Base-by-base conservation (phyloP, 2,113 vertebrate species). In the Rhineura floridana region DNA sequence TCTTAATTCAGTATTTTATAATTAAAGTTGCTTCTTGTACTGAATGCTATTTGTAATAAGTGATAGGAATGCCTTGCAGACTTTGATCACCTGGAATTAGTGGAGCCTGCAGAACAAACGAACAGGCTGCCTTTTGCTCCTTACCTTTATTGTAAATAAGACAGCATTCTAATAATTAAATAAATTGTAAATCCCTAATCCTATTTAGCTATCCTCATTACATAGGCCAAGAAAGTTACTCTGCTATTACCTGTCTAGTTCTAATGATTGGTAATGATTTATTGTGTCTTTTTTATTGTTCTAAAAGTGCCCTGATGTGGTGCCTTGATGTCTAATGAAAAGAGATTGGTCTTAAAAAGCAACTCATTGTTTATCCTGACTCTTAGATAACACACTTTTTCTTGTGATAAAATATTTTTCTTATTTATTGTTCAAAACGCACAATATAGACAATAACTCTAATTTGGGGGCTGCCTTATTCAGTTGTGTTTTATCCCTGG, bases 311-410 rank as follows among this genome's bases (percentile, higher is more conserved):
- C 97, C 96, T 96, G 96, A 98, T 97, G 97, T 98, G 98, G 98
- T 98, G 98, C 98, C 98, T 97, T 98, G 98, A 98, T 98, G 98
- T 99, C 98, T 99, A 98, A 97, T 97, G 97, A 97, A 97, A 97
- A 97, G 97, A 97, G 96, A 97, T 97, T 97, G 97, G 96, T 97
- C 95, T 97, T 97, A 96, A 96, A 97, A 97, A 96, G 95, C 96
- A 95, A 87, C 96, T 96, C 97, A 97, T 97, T 97, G 97, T 97
- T 97, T 97, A 97, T 97, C 95, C 96, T 96, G 96, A 96, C 97
- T 98, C 96, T 96, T 95, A 98, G 98, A 98, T 98, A 98, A 97
- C 97, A 97, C 96, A 95, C 97, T 98, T 98, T 88, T 98, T 98
- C 95, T 97, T 96, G 97, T 98, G 98, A 98, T 98, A 98, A 98